phyloP scores from a whole-genome alignment of 2,888 invertebrate species.

The Nycteola revayana region DNA sequence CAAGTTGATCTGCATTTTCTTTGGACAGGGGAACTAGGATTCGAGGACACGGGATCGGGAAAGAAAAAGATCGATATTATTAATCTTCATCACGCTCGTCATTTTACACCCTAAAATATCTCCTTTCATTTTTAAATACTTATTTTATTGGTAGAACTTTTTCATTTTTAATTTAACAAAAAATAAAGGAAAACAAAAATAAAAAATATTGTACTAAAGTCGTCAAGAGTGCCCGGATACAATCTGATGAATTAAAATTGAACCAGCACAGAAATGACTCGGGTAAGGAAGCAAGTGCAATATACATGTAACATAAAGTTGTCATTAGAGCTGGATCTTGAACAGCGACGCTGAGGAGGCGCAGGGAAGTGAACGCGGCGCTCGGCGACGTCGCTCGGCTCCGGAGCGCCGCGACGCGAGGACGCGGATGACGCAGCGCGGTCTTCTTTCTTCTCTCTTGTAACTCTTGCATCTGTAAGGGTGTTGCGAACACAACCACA shows the following conservation, averaged over 20 bases:
- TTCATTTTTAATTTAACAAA: conserved; percentile 23
- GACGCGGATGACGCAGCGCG: conserved; percentile 29
- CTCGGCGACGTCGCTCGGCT: conserved; percentile 37
- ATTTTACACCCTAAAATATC: conserved; percentile 41
- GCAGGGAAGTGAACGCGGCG: conserved; percentile 31
- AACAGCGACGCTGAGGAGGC: conserved; percentile 25
- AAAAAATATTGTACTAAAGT: conserved; percentile 48
- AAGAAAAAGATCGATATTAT: conserved; percentile 61
- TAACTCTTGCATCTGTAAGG: conserved; percentile 75
- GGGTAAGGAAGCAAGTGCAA: conserved; percentile 65
- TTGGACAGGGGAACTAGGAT: conserved; percentile 95
- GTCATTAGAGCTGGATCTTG: conserved; percentile 36
- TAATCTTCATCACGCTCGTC: conserved; percentile 35
- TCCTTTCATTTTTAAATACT: conserved; percentile 11
- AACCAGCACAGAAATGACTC: conserved; percentile 61
- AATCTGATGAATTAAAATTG: conserved; percentile 4
- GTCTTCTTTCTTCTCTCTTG: conserved; percentile 50
- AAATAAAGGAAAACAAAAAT: conserved; percentile 28
- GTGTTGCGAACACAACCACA: conserved; percentile 81
- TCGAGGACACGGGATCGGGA: conserved; percentile 65
- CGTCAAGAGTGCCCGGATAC: conserved; percentile 54
- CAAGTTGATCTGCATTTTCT: conserved; percentile 99
- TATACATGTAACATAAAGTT: conserved; percentile 51
- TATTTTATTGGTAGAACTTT: conserved; percentile 15
- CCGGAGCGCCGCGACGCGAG: conserved; percentile 13